phyloP scores from a whole-genome alignment of 2,797 vertebrate genomes.

The Pipistrellus nathusii region DNA sequence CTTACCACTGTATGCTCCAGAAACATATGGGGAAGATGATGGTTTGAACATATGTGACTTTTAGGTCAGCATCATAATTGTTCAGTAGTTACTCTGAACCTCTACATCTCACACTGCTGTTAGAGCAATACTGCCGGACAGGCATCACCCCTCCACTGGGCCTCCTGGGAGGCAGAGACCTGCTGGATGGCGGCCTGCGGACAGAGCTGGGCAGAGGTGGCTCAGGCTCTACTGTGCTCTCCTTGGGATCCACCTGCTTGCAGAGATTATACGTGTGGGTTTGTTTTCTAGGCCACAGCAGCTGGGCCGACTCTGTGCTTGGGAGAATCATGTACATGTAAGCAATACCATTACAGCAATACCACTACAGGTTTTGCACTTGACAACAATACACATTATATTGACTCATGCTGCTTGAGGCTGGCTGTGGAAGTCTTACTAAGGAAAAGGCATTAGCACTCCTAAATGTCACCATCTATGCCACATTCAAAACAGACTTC shows the following conservation, averaged over 20 bases:
- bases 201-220: not conserved
- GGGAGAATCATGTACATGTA: not conserved
- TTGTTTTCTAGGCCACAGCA: not conserved
- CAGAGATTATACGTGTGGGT: not conserved
- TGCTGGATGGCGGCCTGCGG: not conserved
- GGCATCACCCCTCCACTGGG: not conserved
- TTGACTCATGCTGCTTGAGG: too few species aligned
- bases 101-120: not conserved
- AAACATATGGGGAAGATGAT: not conserved
- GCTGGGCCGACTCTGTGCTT: not conserved
- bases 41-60: not conserved
- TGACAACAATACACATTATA: too few species aligned
- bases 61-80: not conserved
- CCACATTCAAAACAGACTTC: not conserved
- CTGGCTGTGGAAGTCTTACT: not conserved
- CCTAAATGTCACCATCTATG: not conserved
- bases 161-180: not conserved
- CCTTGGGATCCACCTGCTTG: not conserved
- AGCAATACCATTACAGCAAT: too few species aligned
- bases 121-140: not conserved
- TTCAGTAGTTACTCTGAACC: not conserved
- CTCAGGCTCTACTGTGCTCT: not conserved
- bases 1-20: not conserved
- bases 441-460: not conserved
- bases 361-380: too few species aligned